Conservation (phyloP, 2,797 vertebrate genomes). For the Ctenopoma kingsleyae region DNA sequence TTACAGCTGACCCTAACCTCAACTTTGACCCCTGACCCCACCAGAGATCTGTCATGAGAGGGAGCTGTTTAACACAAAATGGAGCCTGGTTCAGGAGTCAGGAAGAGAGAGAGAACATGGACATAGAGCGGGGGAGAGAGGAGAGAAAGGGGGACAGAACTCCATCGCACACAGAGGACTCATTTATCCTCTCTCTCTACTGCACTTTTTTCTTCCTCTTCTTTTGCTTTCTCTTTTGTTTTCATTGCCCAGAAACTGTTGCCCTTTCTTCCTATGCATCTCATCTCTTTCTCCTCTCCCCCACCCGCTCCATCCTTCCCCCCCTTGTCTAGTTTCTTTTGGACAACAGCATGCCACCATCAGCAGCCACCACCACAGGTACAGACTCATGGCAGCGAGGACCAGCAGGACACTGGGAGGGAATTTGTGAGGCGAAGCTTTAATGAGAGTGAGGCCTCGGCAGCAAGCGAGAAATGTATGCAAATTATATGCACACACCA, state of each 20-base stretch:
- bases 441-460: conserved; percentile 94
- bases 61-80: conserved; percentile 99
- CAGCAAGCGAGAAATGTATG: conserved; percentile 94
- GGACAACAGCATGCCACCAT: conserved; percentile 82
- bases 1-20: conserved; percentile 97
- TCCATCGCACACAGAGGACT: conserved; percentile 72
- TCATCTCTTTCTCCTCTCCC: conserved; percentile 60
- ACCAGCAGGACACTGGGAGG: conserved; percentile 93
- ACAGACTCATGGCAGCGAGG: conserved; percentile 82
- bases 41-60: conserved; percentile 96
- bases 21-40: conserved; percentile 97
- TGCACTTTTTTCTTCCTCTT: conserved; percentile 70
- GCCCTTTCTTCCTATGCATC: conserved; percentile 74
- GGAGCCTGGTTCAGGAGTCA: conserved; percentile 90
- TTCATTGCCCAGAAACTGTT: conserved; percentile 89
- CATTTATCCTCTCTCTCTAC: conserved; percentile 73
- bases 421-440: conserved; percentile 88
- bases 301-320: conserved; percentile 18
- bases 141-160: conserved; percentile 64
- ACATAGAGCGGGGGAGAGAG: conserved; percentile 51
- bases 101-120: conserved; percentile 55
- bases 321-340: conserved; percentile 74
- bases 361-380: conserved; percentile 91
- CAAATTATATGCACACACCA: conserved; percentile 98
- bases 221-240: conserved; percentile 82